Evolutionary conservation across 2,888 invertebrate species (phyloP), one percentile per base, ranked within the genome.

Genomic region (Drosophila multiciliata): DNA sequence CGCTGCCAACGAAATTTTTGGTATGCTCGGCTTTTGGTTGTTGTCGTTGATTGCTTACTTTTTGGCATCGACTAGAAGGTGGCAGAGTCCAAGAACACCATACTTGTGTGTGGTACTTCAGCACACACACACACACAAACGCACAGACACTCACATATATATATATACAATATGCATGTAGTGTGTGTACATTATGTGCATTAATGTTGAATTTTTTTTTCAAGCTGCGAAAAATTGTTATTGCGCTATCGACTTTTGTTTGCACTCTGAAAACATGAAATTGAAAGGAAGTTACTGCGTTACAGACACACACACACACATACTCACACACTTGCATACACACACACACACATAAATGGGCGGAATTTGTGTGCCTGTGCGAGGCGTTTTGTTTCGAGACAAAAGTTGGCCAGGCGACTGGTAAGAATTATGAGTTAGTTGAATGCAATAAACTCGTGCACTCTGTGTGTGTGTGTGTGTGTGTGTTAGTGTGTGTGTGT

Each of bases 161-260:
- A 4, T 20, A 45, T 8, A 3, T 8, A 45, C 45, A 20, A 35
- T 38, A 48, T 33, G 64, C 33, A n/a, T 17, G 17, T 20, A 26
- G 42, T 33, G 61, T 33, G 61, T 35, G 42, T 32, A 36, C 38
- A 58, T 66, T 42, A 50, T 53, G 26, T 62, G 62, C 75, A 71
- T 66, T 78, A 66, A 64, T 73, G 66, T 73, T 50, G 66, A 60
- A 29, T 38, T 49, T 58, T 57, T 63, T 66, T 58, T 68, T 38
- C 73, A 70, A 77, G 81, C 81, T 77, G 78, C 78, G 80, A 78
- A 80, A 78, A 80, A 80, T 79, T 77, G 78, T 81, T 81, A 74
- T 80, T 81, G 81, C 82, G 78, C 79, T 66, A 81, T 81, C 79
- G 82, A 74, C 78, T 81, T 82, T 80, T 78, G 80, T 81, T 78